These are phyloP conservation scores for Nymphalis io DNA, from an alignment of 1,140 invertebrate species.

Conservation along the genomic window DNA sequence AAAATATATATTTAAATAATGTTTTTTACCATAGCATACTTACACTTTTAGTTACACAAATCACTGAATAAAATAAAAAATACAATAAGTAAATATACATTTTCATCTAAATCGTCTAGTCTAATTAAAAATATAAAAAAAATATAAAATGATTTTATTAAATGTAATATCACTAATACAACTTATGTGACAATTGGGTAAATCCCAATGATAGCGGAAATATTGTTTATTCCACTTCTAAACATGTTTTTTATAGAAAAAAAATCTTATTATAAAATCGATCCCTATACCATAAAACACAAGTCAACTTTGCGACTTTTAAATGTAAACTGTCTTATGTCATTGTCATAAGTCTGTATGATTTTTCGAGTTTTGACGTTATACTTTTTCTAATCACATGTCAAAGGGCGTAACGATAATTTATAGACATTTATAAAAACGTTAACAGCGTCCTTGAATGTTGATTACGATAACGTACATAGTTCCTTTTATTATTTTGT, in stretches of 20 bases:
- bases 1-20: too few relatives aligned
- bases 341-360: constrained; percentile 32
- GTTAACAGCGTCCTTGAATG: background rate
- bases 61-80: constrained; percentile 23
- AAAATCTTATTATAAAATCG: background rate
- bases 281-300: background rate
- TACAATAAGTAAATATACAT: constrained; percentile 23
- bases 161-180: background rate
- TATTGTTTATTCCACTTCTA: background rate
- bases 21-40: constrained; percentile 23
- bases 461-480: background rate
- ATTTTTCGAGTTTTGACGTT: constrained; percentile 51
- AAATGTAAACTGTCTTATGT: constrained; percentile 12
- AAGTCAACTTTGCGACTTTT: background rate
- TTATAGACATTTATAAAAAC: constrained; percentile 2
- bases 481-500: background rate
- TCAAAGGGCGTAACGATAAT: constrained; percentile 32
- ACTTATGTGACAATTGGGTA: constrained; percentile 6
- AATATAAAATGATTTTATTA: background rate
- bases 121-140: background rate
- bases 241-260: background rate
- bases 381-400: constrained; percentile 38
- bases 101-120: background rate
- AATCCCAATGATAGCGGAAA: background rate
- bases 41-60: constrained; percentile 48